Evolutionary conservation across 1,140 invertebrate genomes (phyloP).

Genomic region (Anastatus disparis): DNA sequence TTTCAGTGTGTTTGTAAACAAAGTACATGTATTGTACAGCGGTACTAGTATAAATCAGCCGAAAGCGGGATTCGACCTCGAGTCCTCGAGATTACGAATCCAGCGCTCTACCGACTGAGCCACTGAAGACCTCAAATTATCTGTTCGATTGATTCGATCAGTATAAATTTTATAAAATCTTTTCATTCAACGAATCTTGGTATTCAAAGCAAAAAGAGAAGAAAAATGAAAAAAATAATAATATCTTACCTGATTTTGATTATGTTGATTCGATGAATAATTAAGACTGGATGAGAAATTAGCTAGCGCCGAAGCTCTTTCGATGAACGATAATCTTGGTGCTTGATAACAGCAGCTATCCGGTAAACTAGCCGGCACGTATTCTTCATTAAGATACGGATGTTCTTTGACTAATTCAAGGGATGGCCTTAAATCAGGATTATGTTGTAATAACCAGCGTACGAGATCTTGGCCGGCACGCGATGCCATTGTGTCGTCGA

Average conservation of each 20-base stretch:
- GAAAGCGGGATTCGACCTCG: no score
- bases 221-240: neutral
- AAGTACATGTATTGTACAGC: no score
- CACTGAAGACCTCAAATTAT: no score
- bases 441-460: slow-evolving; percentile 68
- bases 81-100: no score
- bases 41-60: no score
- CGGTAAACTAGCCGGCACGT: slow-evolving; percentile 53
- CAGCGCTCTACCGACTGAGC: no score
- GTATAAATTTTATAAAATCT: no score
- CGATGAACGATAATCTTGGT: slow-evolving; percentile 46
- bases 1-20: no score
- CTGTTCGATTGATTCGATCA: no score
- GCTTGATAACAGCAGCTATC: slow-evolving; percentile 58
- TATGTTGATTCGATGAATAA: no score
- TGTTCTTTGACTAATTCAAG: slow-evolving; percentile 71
- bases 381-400: slow-evolving; percentile 70
- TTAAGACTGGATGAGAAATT: slow-evolving; percentile 8
- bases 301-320: slow-evolving; percentile 35
- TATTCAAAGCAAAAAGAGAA: neutral
- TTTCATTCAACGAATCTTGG: no score
- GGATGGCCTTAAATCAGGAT: slow-evolving; percentile 70
- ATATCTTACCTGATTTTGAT: neutral
- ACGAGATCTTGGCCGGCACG: slow-evolving; percentile 71
- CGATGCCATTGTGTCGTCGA: slow-evolving; percentile 64